Evolutionary conservation across 2,797 vertebrate genomes (phyloP).

Genomic region (Hippopotamyrus pictus): DNA sequence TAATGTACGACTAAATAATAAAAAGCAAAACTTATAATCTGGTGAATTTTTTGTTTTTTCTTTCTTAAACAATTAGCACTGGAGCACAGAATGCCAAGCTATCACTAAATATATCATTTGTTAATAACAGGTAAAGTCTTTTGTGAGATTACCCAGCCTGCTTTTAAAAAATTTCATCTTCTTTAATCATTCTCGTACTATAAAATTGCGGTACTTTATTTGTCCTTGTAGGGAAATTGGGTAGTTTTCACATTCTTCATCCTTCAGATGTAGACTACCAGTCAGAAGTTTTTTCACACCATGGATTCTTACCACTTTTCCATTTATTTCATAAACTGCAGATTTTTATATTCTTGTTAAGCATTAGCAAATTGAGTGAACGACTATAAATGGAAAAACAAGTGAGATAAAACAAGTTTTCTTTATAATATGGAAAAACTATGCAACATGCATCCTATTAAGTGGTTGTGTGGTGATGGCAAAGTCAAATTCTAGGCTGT

Average conservation of each 20-base stretch:
- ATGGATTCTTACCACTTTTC: too few relatives aligned
- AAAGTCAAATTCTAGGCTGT: too few relatives aligned
- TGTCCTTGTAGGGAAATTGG: not conserved
- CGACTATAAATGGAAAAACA: too few relatives aligned
- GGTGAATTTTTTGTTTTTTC: not conserved
- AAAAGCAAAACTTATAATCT: not conserved
- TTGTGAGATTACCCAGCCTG: not conserved
- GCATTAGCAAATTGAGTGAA: too few relatives aligned
- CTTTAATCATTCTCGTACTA: not conserved
- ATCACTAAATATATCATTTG: not conserved
- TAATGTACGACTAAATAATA: not conserved
- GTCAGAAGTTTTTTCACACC: too few relatives aligned
- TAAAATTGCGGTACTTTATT: not conserved
- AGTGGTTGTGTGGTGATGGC: too few relatives aligned
- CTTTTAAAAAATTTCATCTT: not conserved
- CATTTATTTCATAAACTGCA: too few relatives aligned
- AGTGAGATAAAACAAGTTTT: too few relatives aligned
- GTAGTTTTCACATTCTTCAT: not conserved
- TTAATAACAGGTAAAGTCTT: not conserved
- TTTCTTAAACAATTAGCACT: not conserved
- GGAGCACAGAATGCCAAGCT: not conserved
- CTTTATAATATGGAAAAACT: too few relatives aligned
- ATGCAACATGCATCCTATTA: too few relatives aligned
- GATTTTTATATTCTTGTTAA: too few relatives aligned
- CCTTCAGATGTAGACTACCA: not conserved